Conservation (phyloP, 2,113 vertebrate genomes). For the Falco punctatus region DNA sequence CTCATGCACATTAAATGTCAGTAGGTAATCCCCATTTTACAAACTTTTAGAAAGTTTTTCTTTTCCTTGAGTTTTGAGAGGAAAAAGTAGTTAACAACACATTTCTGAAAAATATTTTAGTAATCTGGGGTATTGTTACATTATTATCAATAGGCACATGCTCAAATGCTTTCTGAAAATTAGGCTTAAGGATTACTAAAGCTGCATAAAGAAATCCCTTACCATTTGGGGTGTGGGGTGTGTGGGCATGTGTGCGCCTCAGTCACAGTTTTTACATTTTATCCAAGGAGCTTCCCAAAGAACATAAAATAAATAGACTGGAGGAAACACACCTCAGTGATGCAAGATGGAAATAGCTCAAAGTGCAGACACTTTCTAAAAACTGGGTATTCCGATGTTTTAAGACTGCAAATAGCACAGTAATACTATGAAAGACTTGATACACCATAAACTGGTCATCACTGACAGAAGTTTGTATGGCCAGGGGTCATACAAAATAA, state of each 20-base stretch:
- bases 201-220: neutral
- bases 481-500: neutral
- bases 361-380: neutral
- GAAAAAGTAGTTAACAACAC: neutral
- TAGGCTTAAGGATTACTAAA: neutral
- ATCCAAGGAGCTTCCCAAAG: neutral
- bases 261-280: neutral
- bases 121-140: neutral
- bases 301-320: neutral
- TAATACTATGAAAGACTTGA: neutral
- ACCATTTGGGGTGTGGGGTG: neutral
- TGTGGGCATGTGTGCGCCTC: too few relatives aligned
- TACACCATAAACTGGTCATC: neutral
- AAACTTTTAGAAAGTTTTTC: too few relatives aligned
- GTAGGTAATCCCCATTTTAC: neutral
- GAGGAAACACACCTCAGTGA: neutral
- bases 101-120: neutral
- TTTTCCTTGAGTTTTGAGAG: too few relatives aligned
- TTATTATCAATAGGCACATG: neutral
- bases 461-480: neutral
- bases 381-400: neutral
- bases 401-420: neutral
- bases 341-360: neutral
- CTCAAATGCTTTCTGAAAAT: neutral
- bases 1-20: neutral